Percentiles rank a stretch among this genome's conserved stretches.
These are phyloP conservation scores for Beroe ovata DNA, from an alignment of 37 sponge, comb jelly and placozoan species.

Conservation along the genomic window DNA sequence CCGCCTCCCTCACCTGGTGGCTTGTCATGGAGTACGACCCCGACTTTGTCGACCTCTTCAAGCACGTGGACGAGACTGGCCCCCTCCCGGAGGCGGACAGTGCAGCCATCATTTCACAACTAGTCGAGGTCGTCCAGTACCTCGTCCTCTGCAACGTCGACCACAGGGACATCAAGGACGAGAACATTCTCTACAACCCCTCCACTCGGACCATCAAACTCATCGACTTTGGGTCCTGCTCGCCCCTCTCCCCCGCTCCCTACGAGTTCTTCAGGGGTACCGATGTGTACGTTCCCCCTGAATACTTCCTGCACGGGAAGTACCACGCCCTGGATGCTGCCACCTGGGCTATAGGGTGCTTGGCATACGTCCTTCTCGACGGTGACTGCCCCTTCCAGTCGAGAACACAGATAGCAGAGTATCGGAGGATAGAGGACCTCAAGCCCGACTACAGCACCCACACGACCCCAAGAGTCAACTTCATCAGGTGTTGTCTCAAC, in stretches of 20 bases:
- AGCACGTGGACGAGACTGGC: not conserved
- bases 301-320: not conserved
- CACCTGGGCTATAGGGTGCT: constrained; percentile 51
- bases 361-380: constrained; percentile 23
- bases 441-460: not conserved
- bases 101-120: constrained; percentile 19
- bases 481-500: not conserved
- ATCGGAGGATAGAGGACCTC: not conserved
- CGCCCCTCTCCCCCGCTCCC: constrained; percentile 7
- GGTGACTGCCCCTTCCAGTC: constrained; percentile 59
- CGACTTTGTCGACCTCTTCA: constrained; percentile 32
- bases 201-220: constrained; percentile 36
- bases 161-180: constrained; percentile 63
- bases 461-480: not conserved
- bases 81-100: not conserved
- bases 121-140: constrained; percentile 27
- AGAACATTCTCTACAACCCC: constrained; percentile 66
- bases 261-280: constrained; percentile 34
- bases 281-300: constrained; percentile 44
- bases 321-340: constrained; percentile 3
- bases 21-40: constrained; percentile 64
- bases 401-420: not conserved
- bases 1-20: not conserved
- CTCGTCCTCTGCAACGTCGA: not conserved
- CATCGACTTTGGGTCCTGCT: constrained; percentile 44